phyloP scores from a whole-genome alignment of 2,797 vertebrate genomes.

The Monodelphis domestica region DNA sequence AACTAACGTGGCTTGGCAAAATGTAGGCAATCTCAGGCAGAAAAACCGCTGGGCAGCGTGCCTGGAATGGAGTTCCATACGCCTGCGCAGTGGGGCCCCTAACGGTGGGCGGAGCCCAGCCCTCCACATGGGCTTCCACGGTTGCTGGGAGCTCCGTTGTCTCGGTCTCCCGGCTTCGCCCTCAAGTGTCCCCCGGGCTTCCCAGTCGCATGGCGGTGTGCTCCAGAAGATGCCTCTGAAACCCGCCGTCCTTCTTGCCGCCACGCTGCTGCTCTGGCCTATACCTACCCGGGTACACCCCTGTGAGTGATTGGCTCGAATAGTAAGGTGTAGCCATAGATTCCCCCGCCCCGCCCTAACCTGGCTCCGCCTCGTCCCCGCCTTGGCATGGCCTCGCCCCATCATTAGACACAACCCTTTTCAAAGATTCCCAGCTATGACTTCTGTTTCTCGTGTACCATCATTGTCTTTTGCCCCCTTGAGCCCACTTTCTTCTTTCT shows the following conservation, averaged over 20 bases:
- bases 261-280: slow-evolving; percentile 63
- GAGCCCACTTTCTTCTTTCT: background rate
- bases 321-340: background rate
- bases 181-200: slow-evolving; percentile 45
- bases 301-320: slow-evolving; percentile 53
- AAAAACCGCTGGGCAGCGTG: too few relatives aligned
- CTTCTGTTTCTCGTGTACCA: background rate
- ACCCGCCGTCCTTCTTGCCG: slow-evolving; percentile 44
- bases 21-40: too few relatives aligned
- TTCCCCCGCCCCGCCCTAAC: background rate
- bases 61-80: background rate
- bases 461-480: background rate
- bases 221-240: slow-evolving; percentile 61
- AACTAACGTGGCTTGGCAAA: background rate
- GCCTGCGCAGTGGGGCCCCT: background rate
- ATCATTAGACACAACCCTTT: background rate
- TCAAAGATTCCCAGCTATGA: background rate
- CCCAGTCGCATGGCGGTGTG: slow-evolving; percentile 64
- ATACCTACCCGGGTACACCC: slow-evolving; percentile 15
- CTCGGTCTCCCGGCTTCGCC: background rate
- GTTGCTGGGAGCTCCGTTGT: background rate
- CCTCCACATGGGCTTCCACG: background rate
- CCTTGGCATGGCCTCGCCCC: background rate
- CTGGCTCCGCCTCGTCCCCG: too few relatives aligned
- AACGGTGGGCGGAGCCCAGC: background rate